Conservation (phyloP, 2,113 vertebrate species). For the Vulpes ferrilata region DNA sequence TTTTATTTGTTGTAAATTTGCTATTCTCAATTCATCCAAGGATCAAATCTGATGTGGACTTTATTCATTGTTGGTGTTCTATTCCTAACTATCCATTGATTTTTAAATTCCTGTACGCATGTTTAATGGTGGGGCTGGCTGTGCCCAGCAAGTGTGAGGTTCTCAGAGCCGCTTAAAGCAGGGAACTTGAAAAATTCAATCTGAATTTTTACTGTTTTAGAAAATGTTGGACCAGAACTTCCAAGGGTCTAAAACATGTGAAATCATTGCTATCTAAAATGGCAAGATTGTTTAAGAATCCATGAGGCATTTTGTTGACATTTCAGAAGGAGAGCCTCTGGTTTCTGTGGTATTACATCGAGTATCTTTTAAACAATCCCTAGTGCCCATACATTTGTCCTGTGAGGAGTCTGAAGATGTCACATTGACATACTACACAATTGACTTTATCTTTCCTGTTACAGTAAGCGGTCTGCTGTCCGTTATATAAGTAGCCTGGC, state of each 20-base stretch:
- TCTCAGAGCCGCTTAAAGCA: not conserved
- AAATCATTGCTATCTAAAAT: not conserved
- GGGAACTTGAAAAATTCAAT: not conserved
- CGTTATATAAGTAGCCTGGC: not conserved
- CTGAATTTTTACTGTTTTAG: not conserved
- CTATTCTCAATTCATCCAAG: not conserved
- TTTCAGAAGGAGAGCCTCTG: not conserved
- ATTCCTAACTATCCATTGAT: not conserved
- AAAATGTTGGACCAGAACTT: not conserved
- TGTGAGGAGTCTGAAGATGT: not conserved
- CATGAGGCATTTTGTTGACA: not conserved
- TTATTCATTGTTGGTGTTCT: not conserved
- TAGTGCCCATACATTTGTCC: not conserved
- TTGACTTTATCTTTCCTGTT: not conserved
- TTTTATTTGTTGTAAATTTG: not conserved
- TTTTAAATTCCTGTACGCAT: not conserved
- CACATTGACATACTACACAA: not conserved
- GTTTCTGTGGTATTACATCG: not conserved
- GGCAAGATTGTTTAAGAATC: not conserved
- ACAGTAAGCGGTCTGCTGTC: not conserved
- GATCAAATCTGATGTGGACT: not conserved
- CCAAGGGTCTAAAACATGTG: not conserved
- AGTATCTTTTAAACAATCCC: not conserved
- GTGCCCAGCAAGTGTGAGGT: not conserved
- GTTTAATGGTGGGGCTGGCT: not conserved